Base-by-base conservation (phyloP, 2,888 invertebrate species). In the Phania funesta region DNA sequence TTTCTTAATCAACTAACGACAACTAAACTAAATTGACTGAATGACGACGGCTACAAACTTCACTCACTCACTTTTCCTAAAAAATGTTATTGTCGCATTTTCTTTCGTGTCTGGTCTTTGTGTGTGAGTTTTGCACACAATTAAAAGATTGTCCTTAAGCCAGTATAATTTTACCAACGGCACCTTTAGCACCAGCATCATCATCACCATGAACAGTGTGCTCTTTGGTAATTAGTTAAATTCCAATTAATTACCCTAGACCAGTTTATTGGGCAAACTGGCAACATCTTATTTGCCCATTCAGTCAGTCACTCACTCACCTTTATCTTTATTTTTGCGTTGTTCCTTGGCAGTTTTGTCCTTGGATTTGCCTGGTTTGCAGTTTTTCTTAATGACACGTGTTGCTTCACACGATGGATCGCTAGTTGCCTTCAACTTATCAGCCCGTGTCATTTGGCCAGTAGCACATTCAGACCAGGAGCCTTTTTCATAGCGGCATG, bases 401-500 rank as follows among this genome's bases (percentile, higher is more conserved):
- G 94, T 95, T 91, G 94, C 94, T 88, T 96, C 96, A 90, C 97
- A 97, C 83, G 95, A 93, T 58, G 95, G 93, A 91, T 96, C 96
- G 87, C 95, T 95, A 90, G 96, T 96, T 68, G 95, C 92, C 91
- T 96, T 97, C 88, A 97, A 92, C 91, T 94, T 94, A 90, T 97
- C 96, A 86, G 94, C 94, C 89, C 97, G 93, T 85, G 95, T 94
- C 95, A 96, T 96, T 92, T 94, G 94, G 84, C 95, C 95, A 88
- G 94, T 94, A 84, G 94, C 93, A 92, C 97, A 97, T 89, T 95
- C 95, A 89, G 95, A 94, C 96, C 97, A 97, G 84, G 95, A 92
- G 38, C 96, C 96, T 91, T 97, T 97, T 88, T 96, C 96, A 91
- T 97, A 97, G 86, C 97, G 95, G 91, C 97, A 97, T 85, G 96